phyloP scores from a whole-genome alignment of 2,797 vertebrate species.

The Lepus townsendii region DNA sequence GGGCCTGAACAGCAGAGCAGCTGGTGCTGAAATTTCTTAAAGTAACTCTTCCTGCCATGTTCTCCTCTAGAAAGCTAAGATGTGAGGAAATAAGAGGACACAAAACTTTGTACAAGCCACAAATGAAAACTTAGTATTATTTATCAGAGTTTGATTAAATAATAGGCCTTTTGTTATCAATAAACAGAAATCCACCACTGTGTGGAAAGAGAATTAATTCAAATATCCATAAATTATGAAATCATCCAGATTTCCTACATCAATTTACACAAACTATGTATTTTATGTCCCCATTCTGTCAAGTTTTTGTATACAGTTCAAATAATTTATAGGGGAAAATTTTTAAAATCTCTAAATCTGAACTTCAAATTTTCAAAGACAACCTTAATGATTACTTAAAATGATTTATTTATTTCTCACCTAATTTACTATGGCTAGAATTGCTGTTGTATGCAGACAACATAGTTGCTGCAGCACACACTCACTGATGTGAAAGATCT shows the following conservation, averaged over 20 bases:
- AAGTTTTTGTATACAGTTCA: neutral
- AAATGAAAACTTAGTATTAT: neutral
- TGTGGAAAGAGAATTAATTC: neutral
- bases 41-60: neutral
- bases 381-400: neutral
- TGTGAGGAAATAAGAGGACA: neutral
- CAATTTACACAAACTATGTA: neutral
- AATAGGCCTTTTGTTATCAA: neutral
- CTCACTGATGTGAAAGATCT: neutral
- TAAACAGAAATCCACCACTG: neutral
- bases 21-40: neutral
- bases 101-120: neutral
- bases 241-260: neutral
- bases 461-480: accelerated
- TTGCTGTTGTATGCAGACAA: neutral
- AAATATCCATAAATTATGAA: neutral
- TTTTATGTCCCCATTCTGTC: neutral
- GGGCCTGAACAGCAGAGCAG: neutral
- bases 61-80: neutral
- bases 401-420: too few species aligned
- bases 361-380: neutral
- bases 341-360: neutral
- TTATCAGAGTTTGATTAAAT: neutral
- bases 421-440: neutral
- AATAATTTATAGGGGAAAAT: neutral